Conservation (phyloP, 2,797 vertebrate genomes). For the Chelmon rostratus region DNA sequence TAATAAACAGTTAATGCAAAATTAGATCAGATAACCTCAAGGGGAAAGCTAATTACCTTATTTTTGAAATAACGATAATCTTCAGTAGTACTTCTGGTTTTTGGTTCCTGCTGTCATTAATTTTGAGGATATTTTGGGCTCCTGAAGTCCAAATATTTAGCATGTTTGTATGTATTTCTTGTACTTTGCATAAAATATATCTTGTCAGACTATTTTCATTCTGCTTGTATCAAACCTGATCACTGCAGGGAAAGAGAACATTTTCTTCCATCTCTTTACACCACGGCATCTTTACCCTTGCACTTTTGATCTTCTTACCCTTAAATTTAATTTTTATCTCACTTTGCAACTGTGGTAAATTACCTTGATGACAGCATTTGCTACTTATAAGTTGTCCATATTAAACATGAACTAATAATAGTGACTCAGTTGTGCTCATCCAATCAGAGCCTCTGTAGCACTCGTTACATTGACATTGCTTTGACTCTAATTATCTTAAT, state of each 20-base stretch:
- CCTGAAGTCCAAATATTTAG: conserved; percentile 30
- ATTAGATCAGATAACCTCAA: conserved; percentile 76
- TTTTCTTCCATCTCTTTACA: conserved; percentile 15
- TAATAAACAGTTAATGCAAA: conserved; percentile 81
- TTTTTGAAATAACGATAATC: conserved; percentile 71
- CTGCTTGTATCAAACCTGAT: conserved; percentile 6
- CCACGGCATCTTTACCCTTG: background rate
- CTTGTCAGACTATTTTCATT: conserved; percentile 1
- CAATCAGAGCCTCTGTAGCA: background rate
- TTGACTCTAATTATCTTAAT: background rate
- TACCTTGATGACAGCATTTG: conserved; percentile 32
- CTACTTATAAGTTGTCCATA: conserved; percentile 24
- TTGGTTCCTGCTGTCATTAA: conserved; percentile 60
- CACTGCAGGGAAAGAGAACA: background rate
- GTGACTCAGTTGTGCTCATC: background rate
- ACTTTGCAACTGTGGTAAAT: conserved; percentile 29
- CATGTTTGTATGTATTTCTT: conserved; percentile 23
- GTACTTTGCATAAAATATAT: conserved; percentile 25
- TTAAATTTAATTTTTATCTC: conserved; percentile 20
- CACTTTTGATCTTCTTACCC: conserved; percentile 15
- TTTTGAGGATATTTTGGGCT: conserved; percentile 52
- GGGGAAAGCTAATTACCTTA: conserved; percentile 76
- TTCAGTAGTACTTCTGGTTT: conserved; percentile 70
- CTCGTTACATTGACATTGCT: background rate
- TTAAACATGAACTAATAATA: conserved; percentile 27